phyloP scores from a whole-genome alignment of 2,888 invertebrate species.

The Drosophila pseudotakahashii region DNA sequence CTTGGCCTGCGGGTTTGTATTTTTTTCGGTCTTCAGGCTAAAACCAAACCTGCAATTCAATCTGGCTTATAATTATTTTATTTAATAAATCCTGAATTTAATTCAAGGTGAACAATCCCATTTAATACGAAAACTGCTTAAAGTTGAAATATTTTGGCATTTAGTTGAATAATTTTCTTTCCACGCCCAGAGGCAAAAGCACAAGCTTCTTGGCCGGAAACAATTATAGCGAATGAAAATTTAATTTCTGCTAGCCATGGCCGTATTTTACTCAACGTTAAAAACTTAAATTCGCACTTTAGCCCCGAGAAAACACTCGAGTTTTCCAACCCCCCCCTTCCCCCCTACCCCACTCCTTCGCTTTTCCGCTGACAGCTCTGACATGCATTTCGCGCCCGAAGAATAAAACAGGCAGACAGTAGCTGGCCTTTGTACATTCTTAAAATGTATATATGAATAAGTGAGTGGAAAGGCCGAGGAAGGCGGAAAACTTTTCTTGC shows the following conservation, averaged over 20 bases:
- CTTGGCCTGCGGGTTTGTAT: no score
- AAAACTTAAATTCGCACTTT: constrained; percentile 23
- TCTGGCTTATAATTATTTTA: no score
- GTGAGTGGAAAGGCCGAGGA: constrained; percentile 3
- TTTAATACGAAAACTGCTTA: neutral
- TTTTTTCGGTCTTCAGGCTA: no score
- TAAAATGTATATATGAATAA: constrained; percentile 45
- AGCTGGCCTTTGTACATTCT: constrained; percentile 36
- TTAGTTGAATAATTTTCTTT: neutral
- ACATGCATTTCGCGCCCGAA: constrained; percentile 48
- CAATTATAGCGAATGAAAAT: constrained; percentile 32
- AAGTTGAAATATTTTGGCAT: constrained; percentile 1
- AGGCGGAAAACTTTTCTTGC: constrained; percentile 43
- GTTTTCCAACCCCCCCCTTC: neutral
- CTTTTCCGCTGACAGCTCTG: constrained; percentile 46
- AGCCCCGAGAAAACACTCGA: constrained; percentile 13
- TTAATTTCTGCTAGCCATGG: constrained; percentile 17
- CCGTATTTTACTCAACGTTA: constrained; percentile 28
- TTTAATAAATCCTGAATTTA: neutral
- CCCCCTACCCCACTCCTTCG: neutral
- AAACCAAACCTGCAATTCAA: no score
- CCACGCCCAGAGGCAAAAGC: neutral
- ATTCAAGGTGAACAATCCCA: neutral
- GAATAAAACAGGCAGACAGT: constrained; percentile 12
- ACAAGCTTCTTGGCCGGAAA: constrained; percentile 10